A percentile compares a stretch with the other conserved stretches of the same genome.
Conservation (phyloP, 2,797 vertebrate genomes). For the Steatocranus sp. region DNA sequence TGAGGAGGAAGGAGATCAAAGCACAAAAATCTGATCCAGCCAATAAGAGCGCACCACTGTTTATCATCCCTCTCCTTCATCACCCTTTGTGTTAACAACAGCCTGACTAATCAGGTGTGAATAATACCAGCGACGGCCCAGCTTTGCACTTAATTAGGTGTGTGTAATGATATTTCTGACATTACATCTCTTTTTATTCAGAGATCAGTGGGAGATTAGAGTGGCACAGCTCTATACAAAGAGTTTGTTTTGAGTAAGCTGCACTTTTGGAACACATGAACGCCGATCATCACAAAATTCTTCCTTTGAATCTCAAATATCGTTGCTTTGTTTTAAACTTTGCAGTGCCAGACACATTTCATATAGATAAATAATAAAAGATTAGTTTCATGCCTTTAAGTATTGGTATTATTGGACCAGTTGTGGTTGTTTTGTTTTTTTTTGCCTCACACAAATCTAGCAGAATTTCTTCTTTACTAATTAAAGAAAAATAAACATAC, state of each 20-base stretch:
- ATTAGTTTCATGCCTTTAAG: neutral
- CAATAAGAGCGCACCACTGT: conserved; percentile 51
- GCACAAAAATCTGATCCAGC: conserved; percentile 44
- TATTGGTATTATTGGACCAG: neutral
- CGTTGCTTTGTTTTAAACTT: neutral
- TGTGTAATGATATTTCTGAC: conserved; percentile 18
- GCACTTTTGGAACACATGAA: neutral
- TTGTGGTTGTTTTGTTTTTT: rapidly evolving
- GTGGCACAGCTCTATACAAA: neutral
- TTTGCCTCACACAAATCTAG: neutral
- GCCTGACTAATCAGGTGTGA: conserved; percentile 64
- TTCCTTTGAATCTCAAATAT: neutral
- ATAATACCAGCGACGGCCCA: conserved; percentile 9
- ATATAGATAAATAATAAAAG: neutral
- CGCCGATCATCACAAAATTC: neutral
- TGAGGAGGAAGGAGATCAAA: conserved; percentile 67
- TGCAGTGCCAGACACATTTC: neutral
- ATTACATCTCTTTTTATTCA: neutral
- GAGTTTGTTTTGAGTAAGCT: neutral
- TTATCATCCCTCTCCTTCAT: conserved; percentile 58
- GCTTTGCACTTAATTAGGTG: conserved; percentile 51
- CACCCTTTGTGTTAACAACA: conserved; percentile 39
- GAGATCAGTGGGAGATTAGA: neutral
- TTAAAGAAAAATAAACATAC: rapidly evolving
- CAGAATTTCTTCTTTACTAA: neutral